Percentiles rank a stretch among this genome's conserved stretches.
Evolutionary conservation across 2,113 vertebrate species (phyloP).

Genomic region (Nasalis larvatus): DNA sequence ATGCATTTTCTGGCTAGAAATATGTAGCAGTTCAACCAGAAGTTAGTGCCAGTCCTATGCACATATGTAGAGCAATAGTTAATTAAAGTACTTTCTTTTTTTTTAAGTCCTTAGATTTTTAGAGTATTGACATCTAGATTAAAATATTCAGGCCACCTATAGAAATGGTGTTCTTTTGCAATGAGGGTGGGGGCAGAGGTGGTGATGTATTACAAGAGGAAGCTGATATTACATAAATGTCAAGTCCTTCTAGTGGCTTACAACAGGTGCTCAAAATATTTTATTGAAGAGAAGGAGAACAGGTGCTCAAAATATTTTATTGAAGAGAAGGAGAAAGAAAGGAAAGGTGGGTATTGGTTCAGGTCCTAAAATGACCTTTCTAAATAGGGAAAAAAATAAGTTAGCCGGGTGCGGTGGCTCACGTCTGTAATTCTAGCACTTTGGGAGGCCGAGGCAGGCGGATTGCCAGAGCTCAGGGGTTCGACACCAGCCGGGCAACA

Average conservation of each 20-base stretch:
- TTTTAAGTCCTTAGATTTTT: not conserved
- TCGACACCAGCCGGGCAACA: too few relatives aligned
- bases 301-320: not conserved
- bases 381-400: not conserved
- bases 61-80: not conserved
- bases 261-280: not conserved
- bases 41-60: not conserved
- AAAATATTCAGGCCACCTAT: not conserved
- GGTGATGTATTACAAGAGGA: not conserved
- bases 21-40: not conserved
- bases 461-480: too few relatives aligned
- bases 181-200: not conserved
- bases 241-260: not conserved
- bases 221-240: not conserved
- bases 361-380: slow-evolving; percentile 18
- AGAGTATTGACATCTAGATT: not conserved
- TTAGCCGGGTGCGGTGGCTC: too few relatives aligned
- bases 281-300: not conserved
- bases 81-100: not conserved
- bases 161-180: not conserved
- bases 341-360: not conserved
- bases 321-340: not conserved
- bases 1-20: not conserved
- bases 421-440: too few relatives aligned
- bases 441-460: too few relatives aligned